Conservation (phyloP, 2,797 vertebrate genomes). For the Sitta carolinensis region DNA sequence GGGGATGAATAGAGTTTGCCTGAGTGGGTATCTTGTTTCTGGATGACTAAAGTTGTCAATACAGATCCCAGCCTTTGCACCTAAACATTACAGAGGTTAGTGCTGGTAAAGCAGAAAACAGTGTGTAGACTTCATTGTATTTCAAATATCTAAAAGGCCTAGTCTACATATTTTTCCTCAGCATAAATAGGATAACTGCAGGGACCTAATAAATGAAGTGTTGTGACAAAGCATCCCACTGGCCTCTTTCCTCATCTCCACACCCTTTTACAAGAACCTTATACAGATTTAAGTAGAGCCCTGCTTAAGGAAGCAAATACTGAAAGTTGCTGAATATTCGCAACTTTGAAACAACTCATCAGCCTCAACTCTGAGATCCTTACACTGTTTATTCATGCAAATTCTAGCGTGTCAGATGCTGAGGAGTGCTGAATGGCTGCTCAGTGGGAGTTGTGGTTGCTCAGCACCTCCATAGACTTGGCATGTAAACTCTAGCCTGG, state of each 20-base stretch:
- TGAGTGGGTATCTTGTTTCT: not conserved
- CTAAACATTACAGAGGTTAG: not conserved
- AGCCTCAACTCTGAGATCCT: not conserved
- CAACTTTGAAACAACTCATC: not conserved
- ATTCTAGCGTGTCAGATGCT: not conserved
- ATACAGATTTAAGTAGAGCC: not conserved
- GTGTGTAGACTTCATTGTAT: not conserved
- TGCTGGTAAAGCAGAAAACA: not conserved
- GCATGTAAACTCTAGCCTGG: not conserved
- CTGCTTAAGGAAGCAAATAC: not conserved
- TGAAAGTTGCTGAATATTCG: slow-evolving; percentile 7
- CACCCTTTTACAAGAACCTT: not conserved
- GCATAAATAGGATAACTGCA: not conserved
- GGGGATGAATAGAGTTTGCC: not conserved
- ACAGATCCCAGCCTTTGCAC: not conserved
- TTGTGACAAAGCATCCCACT: not conserved
- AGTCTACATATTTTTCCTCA: not conserved
- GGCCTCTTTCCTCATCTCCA: not conserved
- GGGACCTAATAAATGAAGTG: not conserved
- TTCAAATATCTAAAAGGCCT: not conserved
- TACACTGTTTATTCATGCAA: not conserved
- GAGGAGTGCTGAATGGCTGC: not conserved
- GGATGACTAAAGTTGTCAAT: not conserved
- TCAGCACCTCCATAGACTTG: slow-evolving; percentile 14
- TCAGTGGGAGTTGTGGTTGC: slow-evolving; percentile 21